phyloP scores from a whole-genome alignment of 2,888 invertebrate species.

The Campoletis raptor region DNA sequence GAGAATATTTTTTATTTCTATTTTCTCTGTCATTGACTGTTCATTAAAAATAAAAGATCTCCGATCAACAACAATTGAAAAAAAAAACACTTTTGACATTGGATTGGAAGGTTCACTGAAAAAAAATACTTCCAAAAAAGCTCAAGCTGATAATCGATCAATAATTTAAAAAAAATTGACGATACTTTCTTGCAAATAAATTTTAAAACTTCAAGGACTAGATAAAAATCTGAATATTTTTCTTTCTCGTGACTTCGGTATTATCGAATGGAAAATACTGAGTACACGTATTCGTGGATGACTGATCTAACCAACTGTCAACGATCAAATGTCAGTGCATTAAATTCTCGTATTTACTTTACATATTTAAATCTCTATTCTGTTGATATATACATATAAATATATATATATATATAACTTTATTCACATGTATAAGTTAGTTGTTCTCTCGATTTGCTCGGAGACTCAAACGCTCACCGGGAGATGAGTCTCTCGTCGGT shows the following conservation, averaged over 20 bases:
- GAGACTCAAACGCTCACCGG: constrained; percentile 60
- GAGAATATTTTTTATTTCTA: constrained; percentile 25
- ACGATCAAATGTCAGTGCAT: constrained; percentile 71
- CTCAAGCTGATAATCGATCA: neutral
- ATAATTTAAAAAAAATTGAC: neutral
- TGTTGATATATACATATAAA: neutral
- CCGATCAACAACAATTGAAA: neutral
- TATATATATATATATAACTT: constrained; percentile 18
- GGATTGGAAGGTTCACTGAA: neutral
- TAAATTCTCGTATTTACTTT: constrained; percentile 71
- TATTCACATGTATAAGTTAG: neutral
- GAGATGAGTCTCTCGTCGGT: constrained; percentile 52
- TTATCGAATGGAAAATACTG: neutral
- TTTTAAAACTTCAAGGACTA: neutral
- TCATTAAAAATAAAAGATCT: constrained; percentile 18
- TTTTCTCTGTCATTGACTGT: constrained; percentile 20
- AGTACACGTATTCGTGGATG: neutral
- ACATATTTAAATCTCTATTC: neutral
- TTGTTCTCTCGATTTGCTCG: constrained; percentile 46
- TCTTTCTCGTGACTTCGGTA: neutral
- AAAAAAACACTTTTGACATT: neutral
- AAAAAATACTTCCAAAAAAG: constrained; percentile 2
- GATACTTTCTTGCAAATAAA: too few species aligned
- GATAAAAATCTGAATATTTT: neutral
- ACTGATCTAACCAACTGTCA: constrained; percentile 21